These are phyloP conservation scores for Nyctibius grandis DNA, from an alignment of 2,797 vertebrate genomes.

Conservation along the genomic window DNA sequence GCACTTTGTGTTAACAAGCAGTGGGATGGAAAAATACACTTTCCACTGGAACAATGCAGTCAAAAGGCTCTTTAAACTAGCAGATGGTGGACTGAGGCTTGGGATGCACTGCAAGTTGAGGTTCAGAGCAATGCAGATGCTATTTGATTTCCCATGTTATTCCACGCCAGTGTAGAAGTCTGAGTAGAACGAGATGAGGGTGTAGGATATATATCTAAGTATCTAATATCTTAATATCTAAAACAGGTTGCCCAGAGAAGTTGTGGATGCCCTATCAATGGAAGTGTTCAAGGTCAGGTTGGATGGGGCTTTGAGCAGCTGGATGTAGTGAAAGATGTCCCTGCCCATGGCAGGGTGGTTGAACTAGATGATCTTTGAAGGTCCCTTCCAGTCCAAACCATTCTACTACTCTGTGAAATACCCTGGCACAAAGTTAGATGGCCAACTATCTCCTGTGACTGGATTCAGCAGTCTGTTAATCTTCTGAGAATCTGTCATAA, in stretches of 20 bases:
- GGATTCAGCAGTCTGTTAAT: background rate
- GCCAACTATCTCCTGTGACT: background rate
- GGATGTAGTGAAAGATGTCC: background rate
- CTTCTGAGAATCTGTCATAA: background rate
- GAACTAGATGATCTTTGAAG: background rate
- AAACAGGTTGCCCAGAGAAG: background rate
- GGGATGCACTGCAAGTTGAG: background rate
- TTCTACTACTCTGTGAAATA: background rate
- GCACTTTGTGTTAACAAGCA: background rate
- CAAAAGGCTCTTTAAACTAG: background rate
- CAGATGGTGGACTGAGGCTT: background rate
- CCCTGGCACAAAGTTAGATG: background rate
- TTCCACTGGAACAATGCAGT: background rate
- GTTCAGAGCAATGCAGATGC: background rate
- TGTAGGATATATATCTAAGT: background rate
- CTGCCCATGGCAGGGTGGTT: fast-evolving
- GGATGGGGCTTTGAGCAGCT: background rate
- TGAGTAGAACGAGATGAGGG: background rate
- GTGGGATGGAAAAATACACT: background rate
- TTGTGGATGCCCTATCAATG: background rate
- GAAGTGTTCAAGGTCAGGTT: background rate
- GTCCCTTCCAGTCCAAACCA: background rate
- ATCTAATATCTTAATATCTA: background rate
- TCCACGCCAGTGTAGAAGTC: background rate
- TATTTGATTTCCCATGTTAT: background rate